phyloP scores from a whole-genome alignment of 2,113 vertebrate species.

The Puffinus mauretanicus region DNA sequence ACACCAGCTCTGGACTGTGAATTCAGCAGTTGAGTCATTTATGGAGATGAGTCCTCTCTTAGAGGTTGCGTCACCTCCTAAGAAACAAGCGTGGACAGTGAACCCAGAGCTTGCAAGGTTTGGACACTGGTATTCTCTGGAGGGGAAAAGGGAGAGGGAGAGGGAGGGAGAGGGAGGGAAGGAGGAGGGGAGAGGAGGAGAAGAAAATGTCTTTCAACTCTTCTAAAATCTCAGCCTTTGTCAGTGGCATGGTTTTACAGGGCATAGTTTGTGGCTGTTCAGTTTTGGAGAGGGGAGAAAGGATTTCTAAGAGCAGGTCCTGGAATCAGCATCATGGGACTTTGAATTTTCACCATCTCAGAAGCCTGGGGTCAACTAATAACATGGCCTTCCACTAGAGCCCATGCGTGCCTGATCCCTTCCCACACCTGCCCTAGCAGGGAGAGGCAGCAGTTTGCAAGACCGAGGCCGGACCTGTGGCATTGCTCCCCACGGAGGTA shows the following conservation, averaged over 20 bases:
- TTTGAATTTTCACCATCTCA: not conserved
- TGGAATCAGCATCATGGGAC: not conserved
- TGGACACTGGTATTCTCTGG: not conserved
- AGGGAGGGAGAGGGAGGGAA: too few species aligned
- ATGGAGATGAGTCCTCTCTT: not conserved
- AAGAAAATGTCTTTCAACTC: not conserved
- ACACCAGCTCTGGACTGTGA: not conserved
- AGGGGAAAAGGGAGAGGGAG: not conserved
- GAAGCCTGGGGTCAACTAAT: not conserved
- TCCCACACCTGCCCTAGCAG: not conserved
- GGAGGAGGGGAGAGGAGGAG: not conserved
- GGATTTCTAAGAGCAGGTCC: not conserved
- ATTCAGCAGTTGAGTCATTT: not conserved
- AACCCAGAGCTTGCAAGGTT: not conserved
- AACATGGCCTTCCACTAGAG: not conserved
- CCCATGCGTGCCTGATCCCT: not conserved
- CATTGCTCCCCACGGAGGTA: not conserved
- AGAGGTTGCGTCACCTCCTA: not conserved
- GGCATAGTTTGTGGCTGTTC: not conserved
- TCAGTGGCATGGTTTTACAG: not conserved
- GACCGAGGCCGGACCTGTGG: too few species aligned
- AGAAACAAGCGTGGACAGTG: not conserved
- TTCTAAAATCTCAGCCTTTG: not conserved
- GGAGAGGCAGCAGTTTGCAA: not conserved
- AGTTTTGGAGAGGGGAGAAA: not conserved